A percentile compares a stretch with the other conserved stretches of the same genome.
phyloP scores from a whole-genome alignment of 2,888 invertebrate species.

The Agrochola litura region DNA sequence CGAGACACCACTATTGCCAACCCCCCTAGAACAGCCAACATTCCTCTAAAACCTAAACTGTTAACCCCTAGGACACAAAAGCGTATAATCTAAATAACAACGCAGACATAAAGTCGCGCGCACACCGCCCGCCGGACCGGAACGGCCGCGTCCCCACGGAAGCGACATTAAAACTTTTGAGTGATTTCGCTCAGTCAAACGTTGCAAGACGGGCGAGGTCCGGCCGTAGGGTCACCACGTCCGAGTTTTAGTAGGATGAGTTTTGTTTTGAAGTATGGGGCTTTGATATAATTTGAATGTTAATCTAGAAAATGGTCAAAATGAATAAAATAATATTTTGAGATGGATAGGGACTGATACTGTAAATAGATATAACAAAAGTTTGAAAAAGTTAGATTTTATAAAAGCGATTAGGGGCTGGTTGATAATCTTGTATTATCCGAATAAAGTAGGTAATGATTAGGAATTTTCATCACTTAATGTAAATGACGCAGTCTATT shows the following conservation, averaged over 20 bases:
- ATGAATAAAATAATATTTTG: too few species aligned
- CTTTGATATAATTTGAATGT: constrained; percentile 20
- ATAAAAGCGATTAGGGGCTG: not conserved
- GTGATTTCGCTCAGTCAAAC: constrained; percentile 90
- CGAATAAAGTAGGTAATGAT: too few species aligned
- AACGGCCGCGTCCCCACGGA: constrained; percentile 80
- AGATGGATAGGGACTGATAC: not conserved
- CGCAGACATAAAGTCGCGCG: constrained; percentile 72
- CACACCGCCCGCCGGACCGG: constrained; percentile 70
- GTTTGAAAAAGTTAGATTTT: not conserved
- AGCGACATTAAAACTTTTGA: constrained; percentile 90
- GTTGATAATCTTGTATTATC: not conserved
- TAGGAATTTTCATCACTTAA: not conserved
- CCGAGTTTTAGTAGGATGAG: constrained; percentile 19
- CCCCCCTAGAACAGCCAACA: not conserved
- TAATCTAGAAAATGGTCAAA: too few species aligned
- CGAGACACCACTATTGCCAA: not conserved
- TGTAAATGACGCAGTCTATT: not conserved
- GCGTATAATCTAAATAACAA: constrained; percentile 67
- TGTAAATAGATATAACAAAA: too few species aligned
- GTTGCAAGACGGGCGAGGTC: constrained; percentile 86
- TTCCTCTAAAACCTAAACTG: constrained; percentile 42
- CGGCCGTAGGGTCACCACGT: constrained; percentile 72
- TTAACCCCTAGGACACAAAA: constrained; percentile 65
- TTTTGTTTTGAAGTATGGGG: constrained; percentile 32